Percentiles rank a stretch among this genome's conserved stretches.
These are phyloP conservation scores for Thaumatotibia leucotreta DNA, from an alignment of 1,140 invertebrate species.

Conservation along the genomic window DNA sequence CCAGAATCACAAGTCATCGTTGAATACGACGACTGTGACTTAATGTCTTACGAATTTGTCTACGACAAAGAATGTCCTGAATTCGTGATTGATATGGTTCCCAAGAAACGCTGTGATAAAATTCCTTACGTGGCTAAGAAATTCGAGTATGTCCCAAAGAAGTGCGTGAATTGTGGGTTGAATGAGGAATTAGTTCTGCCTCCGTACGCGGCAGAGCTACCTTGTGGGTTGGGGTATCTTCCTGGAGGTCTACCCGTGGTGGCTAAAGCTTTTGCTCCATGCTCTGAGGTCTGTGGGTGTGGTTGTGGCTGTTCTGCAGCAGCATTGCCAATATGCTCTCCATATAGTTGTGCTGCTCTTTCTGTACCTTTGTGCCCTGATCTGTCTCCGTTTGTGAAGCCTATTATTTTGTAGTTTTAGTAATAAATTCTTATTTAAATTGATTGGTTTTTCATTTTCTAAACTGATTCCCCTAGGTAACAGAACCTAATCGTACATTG, in stretches of 20 bases:
- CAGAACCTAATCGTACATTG: too few relatives aligned
- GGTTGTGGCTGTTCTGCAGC: background rate
- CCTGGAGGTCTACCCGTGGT: conserved; percentile 21
- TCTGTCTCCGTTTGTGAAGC: conserved; percentile 16
- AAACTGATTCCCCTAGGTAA: too few relatives aligned
- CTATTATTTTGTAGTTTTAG: conserved; percentile 24
- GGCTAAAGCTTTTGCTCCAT: background rate
- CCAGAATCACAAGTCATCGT: background rate
- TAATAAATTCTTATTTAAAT: background rate
- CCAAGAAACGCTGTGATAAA: background rate
- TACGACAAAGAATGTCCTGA: background rate
- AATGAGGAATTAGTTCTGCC: conserved; percentile 20
- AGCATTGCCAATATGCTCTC: conserved; percentile 17
- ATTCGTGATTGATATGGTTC: background rate
- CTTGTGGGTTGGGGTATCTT: conserved; percentile 25
- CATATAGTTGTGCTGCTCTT: conserved; percentile 17
- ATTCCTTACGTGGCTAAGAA: too few relatives aligned
- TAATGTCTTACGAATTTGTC: background rate
- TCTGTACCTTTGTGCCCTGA: conserved; percentile 23
- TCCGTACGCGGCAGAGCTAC: conserved; percentile 20
- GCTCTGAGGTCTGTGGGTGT: background rate
- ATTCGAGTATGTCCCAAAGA: background rate
- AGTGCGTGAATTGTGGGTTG: background rate
- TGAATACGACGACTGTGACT: background rate
- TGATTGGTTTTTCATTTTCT: background rate